Evolutionary conservation across 2,888 invertebrate genomes (phyloP).

Genomic region (Spatulosminthurus flaviceps): DNA sequence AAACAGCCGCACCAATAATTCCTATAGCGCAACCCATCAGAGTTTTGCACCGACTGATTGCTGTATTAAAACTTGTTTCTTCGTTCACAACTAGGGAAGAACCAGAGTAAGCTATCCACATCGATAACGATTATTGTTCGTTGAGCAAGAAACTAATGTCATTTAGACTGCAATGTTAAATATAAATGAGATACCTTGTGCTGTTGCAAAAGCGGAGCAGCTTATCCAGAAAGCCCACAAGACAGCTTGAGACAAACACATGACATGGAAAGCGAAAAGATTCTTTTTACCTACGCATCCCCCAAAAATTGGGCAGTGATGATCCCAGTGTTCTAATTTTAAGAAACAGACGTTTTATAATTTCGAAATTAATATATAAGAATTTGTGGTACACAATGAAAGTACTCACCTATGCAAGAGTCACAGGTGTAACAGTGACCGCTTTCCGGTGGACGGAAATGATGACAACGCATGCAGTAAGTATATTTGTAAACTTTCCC

Average conservation of each 20-base stretch:
- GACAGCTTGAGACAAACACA: conserved; percentile 49
- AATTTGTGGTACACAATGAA: too few species aligned
- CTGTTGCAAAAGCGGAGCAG: conserved; percentile 36
- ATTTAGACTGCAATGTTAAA: too few species aligned
- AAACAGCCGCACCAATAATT: conserved; percentile 43
- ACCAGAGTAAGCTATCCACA: too few species aligned
- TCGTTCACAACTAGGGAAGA: conserved; percentile 19
- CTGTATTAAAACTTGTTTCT: not conserved
- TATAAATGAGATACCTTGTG: conserved; percentile 28
- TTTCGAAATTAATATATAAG: too few species aligned
- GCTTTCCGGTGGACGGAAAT: conserved; percentile 49
- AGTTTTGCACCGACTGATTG: conserved; percentile 33
- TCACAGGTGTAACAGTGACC: conserved; percentile 58
- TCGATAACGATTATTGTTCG: too few species aligned
- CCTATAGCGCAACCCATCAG: conserved; percentile 33
- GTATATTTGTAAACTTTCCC: conserved; percentile 35
- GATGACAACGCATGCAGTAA: conserved; percentile 55
- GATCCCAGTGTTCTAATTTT: conserved; percentile 53
- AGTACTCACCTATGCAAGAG: conserved; percentile 55
- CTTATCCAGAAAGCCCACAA: conserved; percentile 39
- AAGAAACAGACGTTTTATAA: not conserved
- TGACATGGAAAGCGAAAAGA: conserved; percentile 54
- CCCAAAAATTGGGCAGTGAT: conserved; percentile 59
- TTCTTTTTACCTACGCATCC: conserved; percentile 59
- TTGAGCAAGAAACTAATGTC: too few species aligned